Evolutionary conservation across 1,140 invertebrate genomes (phyloP).

Genomic region (Cotesia vestalis): DNA sequence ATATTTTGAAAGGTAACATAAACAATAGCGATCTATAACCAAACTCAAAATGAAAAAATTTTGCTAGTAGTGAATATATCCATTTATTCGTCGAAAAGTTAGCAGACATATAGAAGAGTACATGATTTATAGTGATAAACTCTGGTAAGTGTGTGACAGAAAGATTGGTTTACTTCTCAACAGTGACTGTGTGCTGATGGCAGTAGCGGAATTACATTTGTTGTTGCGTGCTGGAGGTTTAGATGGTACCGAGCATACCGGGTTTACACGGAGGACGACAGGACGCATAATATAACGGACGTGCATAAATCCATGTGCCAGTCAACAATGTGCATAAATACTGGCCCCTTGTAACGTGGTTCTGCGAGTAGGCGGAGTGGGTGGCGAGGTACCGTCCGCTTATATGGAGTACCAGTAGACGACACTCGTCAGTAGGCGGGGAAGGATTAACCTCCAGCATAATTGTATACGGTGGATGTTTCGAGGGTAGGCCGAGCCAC

Average conservation of each 20-base stretch:
- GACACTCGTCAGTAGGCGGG: constrained; percentile 1
- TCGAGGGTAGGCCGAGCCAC: constrained; percentile 31
- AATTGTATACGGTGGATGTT: constrained; percentile 21
- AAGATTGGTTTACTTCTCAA: constrained; percentile 22
- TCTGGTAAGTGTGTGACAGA: constrained; percentile 17
- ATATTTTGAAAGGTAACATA: too few species aligned
- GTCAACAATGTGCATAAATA: constrained; percentile 68
- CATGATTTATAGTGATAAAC: constrained; percentile 10
- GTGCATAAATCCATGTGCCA: constrained; percentile 65
- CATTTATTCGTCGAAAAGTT: neutral
- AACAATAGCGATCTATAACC: too few species aligned
- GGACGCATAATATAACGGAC: constrained; percentile 65
- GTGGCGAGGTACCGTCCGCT: constrained; percentile 43
- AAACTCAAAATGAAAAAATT: too few species aligned
- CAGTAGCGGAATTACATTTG: constrained; percentile 40
- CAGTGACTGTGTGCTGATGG: constrained; percentile 9
- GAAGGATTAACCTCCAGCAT: neutral
- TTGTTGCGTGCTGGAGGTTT: constrained; percentile 56
- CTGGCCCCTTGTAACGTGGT: constrained; percentile 58
- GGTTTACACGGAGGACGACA: constrained; percentile 58
- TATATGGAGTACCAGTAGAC: constrained; percentile 20
- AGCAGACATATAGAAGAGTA: too few species aligned
- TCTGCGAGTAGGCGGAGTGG: constrained; percentile 41
- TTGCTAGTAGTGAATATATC: neutral
- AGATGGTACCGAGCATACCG: constrained; percentile 59